Base-by-base conservation (phyloP, 1,140 invertebrate genomes). In the Drosophila arizonae region DNA sequence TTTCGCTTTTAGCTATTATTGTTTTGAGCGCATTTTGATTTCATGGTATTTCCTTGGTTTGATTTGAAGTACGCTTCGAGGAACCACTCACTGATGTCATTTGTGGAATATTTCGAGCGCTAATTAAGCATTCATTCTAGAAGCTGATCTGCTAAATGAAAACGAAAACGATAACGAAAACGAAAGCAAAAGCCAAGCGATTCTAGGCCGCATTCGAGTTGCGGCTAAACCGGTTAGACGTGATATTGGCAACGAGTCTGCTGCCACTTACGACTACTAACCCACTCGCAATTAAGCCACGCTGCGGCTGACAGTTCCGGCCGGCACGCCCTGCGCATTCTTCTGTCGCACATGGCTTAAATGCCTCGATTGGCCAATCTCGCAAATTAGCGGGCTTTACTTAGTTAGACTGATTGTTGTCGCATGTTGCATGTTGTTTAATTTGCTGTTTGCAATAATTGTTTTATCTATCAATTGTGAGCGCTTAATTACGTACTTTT, bases 381-480 rank as follows among this genome's bases (percentile, higher is more conserved):
- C 62, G 36, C 64, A 66, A 61, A 67, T 67, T 61, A 68, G 39
- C 56, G 54, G 26, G 26, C 36, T 74, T 55, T 55, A 21, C n/a
- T 55, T 81, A 60, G 82, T 78, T 78, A 78, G 70, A 78, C 68
- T 72, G 81, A 86, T 81, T 86, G 48, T n/a, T 50, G 81, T 66
- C 64, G 56, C 77, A 72, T 78, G 75, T 76, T 77, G 77, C 71
- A 54, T 76, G 78, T 57, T 76, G 78, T 82, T 82, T 82, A 75
- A 86, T 87, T 81, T 79, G 86, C 82, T 82, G 69, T 76, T 88
- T 65, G 76, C 79, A 80, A 71, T 87, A 82, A 86, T 82, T 82
- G 84, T 87, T 86, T 87, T 86, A 86, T 82, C 82, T 82, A 82
- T 86, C 79, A 79, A 75, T 50, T 65, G 74, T 55, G 69, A 58